Base-by-base conservation (phyloP, 2,113 vertebrate genomes). In the Promerops cafer region DNA sequence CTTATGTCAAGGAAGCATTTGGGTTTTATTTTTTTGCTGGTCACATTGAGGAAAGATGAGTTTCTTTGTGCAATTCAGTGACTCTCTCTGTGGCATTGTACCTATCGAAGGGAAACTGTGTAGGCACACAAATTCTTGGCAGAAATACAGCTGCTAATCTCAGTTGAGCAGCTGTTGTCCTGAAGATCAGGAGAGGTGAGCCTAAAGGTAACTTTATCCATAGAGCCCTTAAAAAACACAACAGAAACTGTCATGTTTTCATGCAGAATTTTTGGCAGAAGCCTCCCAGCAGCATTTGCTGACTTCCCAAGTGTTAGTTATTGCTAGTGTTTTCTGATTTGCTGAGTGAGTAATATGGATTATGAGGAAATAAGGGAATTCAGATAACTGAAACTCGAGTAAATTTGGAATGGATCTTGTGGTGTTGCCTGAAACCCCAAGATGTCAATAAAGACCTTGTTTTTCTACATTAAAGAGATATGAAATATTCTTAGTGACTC, bases 351-450 rank as follows among this genome's bases (percentile, higher is more conserved):
- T 86, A 71, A 70, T 47, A 11, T 31, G 83, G 54, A 89, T 83
- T 94, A 47, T 40, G 37, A 93, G 37, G 53, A 69, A 78, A 87
- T 60, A 74, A 81, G 31, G 83, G 69, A 83, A 89, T 74, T 76
- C 18, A n/a, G 59, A 27, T 70, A 79, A 76, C 6, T 76, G 61
- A 90, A 77, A 76, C 7, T 35, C 6, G n/a, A 47, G 28, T 59
- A 69, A 93, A 75, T 26, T 40, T 65, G 31, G 63, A 71, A 44
- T 44, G 53, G 42, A 75, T 79, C 59, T 78, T 83, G 77, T 80
- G 70, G 72, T 89, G 64, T 91, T 89, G 63, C 78, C 69, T 81
- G 84, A 90, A 93, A 57, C 79, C 59, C 83, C 85, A 92, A 87
- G 74, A 68, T 92, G 84, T 78, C 83, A 94, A 94, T 92, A 83